These are phyloP conservation scores for Allygus modestus DNA, from an alignment of 2,888 invertebrate species.

Conservation along the genomic window DNA sequence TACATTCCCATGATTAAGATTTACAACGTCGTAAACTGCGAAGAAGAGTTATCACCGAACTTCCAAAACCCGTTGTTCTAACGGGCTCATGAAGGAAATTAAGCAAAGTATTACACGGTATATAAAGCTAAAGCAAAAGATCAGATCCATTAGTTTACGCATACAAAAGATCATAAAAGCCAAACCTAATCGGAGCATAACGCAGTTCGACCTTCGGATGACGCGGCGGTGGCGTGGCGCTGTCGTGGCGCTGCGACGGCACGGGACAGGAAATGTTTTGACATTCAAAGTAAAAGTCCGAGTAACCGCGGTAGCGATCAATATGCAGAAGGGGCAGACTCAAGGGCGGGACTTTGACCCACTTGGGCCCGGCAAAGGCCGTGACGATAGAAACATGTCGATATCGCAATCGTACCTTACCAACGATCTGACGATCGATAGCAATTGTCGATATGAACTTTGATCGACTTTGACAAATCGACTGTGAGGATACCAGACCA, in stretches of 20 bases:
- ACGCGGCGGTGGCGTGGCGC: not conserved
- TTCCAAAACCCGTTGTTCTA: not conserved
- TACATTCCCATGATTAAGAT: no score
- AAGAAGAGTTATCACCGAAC: not conserved
- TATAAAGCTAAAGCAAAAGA: not conserved
- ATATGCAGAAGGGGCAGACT: not conserved
- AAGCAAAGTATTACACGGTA: not conserved
- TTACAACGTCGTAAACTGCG: not conserved
- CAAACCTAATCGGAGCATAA: not conserved
- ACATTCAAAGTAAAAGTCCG: constrained; percentile 33
- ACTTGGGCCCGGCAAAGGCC: not conserved
- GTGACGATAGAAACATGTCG: constrained; percentile 8
- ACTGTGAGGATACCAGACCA: not conserved
- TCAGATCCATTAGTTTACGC: constrained; percentile 16
- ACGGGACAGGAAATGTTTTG: constrained; percentile 32
- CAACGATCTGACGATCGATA: not conserved
- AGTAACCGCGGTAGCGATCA: constrained; percentile 9
- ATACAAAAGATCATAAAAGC: constrained; percentile 47
- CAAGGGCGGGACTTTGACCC: constrained; percentile 40
- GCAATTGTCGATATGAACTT: constrained; percentile 7
- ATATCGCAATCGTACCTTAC: constrained; percentile 19
- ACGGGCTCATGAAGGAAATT: not conserved
- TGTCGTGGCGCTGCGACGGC: not conserved
- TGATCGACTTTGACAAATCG: constrained; percentile 32
- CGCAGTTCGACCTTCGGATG: not conserved